Evolutionary conservation across 2,888 invertebrate species (phyloP), one percentile per base, ranked within the genome.

Genomic region (Tipula unca): DNA sequence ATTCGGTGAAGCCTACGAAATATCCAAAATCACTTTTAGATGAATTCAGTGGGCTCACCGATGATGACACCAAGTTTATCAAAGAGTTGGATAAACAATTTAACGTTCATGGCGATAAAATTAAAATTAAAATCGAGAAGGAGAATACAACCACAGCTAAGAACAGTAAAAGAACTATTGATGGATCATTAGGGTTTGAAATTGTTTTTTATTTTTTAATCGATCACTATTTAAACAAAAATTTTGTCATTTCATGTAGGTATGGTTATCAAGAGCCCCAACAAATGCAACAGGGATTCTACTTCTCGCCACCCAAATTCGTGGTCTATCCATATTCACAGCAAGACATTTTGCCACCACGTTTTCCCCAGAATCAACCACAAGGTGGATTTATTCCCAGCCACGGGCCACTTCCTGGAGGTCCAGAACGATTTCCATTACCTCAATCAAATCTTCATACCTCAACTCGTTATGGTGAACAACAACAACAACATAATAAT

Each of bases 241-340:
- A n/a, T n/a, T n/a, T n/a, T n/a, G n/a, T n/a, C n/a, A n/a, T n/a
- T n/a, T n/a, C n/a, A n/a, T 87, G 32, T 86, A 91, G 91, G 0
- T 91, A 91, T 87, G 91, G 91, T 25, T 90, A 90, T 86, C 88
- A 89, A 1, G 86, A 87, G 20, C 86, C 86, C 0, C 85, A 87
- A 5, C 86, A 86, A 17, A 85, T 86, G 29, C 88, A 89, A 86
- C 87, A 88, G 85, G 89, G 90, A 25, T 90, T 90, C 86, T 89
- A 90, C 17, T 91, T 90, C 86, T 89, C 90, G n/a, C 90, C 90
- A 39, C 91, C 92, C 13, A 94, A 93, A 88, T 94, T 93, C 88
- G 92, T 93, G 91, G 92, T 94, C 86, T 95, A 94, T 88, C 95
- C 94, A 3, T 95, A 95, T 89, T 94, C 94, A 0, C 94, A 95